These are phyloP conservation scores for Strigamia crassipes DNA, from an alignment of 2,888 invertebrate genomes.

Conservation along the genomic window DNA sequence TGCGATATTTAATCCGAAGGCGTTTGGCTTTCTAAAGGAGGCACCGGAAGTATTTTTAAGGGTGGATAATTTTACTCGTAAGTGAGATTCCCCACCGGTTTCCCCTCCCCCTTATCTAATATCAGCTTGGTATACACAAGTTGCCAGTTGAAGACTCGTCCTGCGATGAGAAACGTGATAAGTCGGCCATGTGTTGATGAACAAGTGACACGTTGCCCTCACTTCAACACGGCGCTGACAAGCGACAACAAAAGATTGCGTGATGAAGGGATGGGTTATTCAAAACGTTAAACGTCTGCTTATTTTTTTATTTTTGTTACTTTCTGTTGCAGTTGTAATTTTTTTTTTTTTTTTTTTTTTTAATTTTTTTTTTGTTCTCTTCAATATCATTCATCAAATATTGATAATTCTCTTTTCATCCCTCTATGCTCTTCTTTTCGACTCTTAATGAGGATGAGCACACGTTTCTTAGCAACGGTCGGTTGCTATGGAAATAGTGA, in stretches of 20 bases:
- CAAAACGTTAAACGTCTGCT: background rate
- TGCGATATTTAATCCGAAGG: background rate
- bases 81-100: slow-evolving; percentile 13
- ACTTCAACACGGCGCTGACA: slow-evolving; percentile 19
- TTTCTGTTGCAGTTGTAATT: background rate
- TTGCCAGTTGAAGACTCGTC: slow-evolving; percentile 28
- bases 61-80: slow-evolving; percentile 31
- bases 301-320: background rate
- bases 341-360: background rate
- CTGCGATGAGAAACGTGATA: slow-evolving; percentile 18
- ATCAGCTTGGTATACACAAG: slow-evolving; percentile 32
- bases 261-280: background rate
- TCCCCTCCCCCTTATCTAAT: background rate
- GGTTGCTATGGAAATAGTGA: slow-evolving; percentile 32
- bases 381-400: slow-evolving; percentile 34
- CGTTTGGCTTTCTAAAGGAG: background rate
- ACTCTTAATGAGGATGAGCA: slow-evolving; percentile 36
- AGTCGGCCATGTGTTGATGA: slow-evolving; percentile 32
- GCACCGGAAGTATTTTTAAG: slow-evolving; percentile 29
- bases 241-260: slow-evolving; percentile 23
- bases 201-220: slow-evolving; percentile 40
- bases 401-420: slow-evolving; percentile 44
- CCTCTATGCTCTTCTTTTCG: background rate
- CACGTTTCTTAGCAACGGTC: slow-evolving; percentile 39
- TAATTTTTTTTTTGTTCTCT: background rate